Evolutionary conservation across 2,888 invertebrate species (phyloP).

Genomic region (Stramonita haemastoma): DNA sequence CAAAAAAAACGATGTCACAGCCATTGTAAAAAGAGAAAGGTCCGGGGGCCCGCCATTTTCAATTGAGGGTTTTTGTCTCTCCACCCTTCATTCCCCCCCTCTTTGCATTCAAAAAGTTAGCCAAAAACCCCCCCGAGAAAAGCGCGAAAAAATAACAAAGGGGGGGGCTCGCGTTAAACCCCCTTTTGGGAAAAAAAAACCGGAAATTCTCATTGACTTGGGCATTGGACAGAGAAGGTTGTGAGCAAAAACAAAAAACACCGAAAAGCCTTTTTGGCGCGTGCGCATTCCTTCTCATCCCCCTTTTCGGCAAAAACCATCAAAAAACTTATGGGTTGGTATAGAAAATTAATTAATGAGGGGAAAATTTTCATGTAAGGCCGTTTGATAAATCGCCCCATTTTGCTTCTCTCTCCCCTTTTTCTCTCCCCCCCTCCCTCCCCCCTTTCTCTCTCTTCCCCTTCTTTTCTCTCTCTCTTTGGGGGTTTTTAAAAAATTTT

Average conservation of each 20-base stretch:
- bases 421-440: not conserved
- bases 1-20: not conserved
- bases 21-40: not conserved
- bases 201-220: not conserved
- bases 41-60: not conserved
- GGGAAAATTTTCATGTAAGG: not conserved
- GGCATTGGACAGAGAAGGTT: not conserved
- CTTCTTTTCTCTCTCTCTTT: no score
- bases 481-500: no score
- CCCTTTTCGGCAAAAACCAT: not conserved
- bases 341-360: constrained; percentile 2
- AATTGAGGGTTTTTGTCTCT: not conserved
- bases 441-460: not conserved
- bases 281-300: not conserved
- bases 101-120: not conserved
- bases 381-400: not conserved
- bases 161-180: not conserved
- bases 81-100: not conserved
- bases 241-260: not conserved
- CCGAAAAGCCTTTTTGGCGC: not conserved
- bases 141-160: not conserved
- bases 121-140: not conserved
- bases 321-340: not conserved
- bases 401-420: no score
- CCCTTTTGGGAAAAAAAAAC: not conserved